Evolutionary conservation across 1,140 invertebrate genomes (phyloP).

Genomic region (Penaeus indicus): DNA sequence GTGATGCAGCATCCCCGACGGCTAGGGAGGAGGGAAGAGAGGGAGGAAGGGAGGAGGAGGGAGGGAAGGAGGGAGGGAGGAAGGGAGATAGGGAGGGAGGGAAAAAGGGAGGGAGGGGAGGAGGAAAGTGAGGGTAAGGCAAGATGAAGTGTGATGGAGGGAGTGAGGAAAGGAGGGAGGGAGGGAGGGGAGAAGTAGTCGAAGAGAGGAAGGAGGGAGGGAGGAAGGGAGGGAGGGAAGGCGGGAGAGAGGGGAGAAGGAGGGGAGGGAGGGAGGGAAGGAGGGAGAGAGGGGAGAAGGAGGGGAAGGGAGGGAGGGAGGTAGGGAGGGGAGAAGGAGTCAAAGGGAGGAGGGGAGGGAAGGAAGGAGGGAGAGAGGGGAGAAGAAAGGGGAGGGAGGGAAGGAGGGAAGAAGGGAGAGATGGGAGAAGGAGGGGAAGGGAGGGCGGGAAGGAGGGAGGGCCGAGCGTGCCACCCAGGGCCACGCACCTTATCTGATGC

Average conservation of each 20-base stretch:
- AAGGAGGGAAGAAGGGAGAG: background rate
- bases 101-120: background rate
- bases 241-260: background rate
- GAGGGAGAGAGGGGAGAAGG: background rate
- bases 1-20: too few species aligned
- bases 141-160: background rate
- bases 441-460: background rate
- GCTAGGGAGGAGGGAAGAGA: too few species aligned
- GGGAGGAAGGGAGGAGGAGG: too few species aligned
- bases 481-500: slow-evolving; percentile 19
- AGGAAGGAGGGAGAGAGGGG: too few species aligned
- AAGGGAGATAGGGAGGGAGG: background rate
- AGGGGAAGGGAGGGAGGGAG: background rate
- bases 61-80: too few species aligned
- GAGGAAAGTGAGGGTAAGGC: background rate
- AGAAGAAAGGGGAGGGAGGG: background rate
- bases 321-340: background rate
- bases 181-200: background rate
- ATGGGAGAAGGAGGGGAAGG: background rate
- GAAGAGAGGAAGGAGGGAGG: background rate
- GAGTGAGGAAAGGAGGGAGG: background rate
- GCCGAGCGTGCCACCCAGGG: background rate
- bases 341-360: background rate
- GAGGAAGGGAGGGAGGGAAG: background rate
- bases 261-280: too few species aligned